Evolutionary conservation across 2,797 vertebrate species (phyloP).

Genomic region (Bovichtus diacanthus): DNA sequence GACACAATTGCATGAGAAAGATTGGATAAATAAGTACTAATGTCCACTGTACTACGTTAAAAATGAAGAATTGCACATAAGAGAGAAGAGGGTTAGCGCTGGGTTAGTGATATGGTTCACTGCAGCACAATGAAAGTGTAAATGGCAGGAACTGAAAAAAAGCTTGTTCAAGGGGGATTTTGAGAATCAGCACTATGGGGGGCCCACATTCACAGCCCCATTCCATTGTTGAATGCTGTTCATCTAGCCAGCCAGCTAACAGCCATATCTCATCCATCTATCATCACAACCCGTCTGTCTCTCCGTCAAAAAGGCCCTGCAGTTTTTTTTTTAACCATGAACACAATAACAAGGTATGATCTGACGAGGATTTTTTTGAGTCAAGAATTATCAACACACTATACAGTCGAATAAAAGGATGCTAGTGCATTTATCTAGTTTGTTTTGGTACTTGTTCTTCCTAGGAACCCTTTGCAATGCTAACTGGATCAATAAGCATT

Average conservation of each 20-base stretch:
- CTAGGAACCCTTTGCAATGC: background rate
- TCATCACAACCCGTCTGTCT: conserved; percentile 30
- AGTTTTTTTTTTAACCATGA: conserved; percentile 23
- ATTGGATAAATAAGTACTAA: background rate
- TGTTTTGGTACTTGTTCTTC: background rate
- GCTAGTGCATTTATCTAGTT: background rate
- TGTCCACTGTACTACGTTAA: conserved; percentile 4
- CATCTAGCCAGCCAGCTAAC: conserved; percentile 49
- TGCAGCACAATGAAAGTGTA: conserved; percentile 70
- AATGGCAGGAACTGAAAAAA: conserved; percentile 69
- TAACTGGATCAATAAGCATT: background rate
- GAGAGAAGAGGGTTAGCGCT: too few relatives aligned
- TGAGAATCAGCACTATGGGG: conserved; percentile 79
- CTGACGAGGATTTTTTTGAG: background rate
- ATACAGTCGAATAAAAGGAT: background rate
- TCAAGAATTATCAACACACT: background rate
- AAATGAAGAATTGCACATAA: conserved; percentile 36
- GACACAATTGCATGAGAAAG: background rate
- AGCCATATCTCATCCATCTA: conserved; percentile 54
- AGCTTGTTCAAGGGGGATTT: conserved; percentile 75
- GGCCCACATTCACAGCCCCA: conserved; percentile 67
- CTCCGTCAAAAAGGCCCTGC: conserved; percentile 21
- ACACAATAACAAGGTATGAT: conserved; percentile 10
- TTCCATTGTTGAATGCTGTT: conserved; percentile 60
- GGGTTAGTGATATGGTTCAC: conserved; percentile 63